Evolutionary conservation across 2,888 invertebrate species (phyloP), one percentile per base, ranked within the genome.

Genomic region (Drosophila multiciliata): DNA sequence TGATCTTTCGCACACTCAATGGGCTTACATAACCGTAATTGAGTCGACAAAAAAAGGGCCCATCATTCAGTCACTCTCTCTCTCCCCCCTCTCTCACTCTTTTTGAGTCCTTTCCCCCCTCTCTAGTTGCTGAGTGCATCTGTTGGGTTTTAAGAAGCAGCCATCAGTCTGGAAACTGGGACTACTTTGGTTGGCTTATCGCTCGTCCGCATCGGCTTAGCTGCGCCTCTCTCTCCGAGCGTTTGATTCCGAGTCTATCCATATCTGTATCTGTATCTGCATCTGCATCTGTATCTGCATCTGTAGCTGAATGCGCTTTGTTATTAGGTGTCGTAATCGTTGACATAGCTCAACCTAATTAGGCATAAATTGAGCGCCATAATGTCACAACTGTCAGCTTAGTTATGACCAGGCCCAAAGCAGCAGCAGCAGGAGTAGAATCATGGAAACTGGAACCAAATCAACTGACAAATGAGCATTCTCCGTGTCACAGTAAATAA

Each of bases 381-480:
- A 84, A 77, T 90, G 85, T 84, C 87, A 85, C 89, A 87, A 89
- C 73, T 89, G 90, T 90, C 90, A 75, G 85, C 75, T 87, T 90
- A 82, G 68, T 36, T 60, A 72, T 66, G 71, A 49, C 63, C 60
- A 40, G 60, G 53, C 23, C 29, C 40, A 36, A 38, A 50, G 59
- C 48, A 48, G 48, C 36, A 48, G 48, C 29, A 54, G 42, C 38
- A 63, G 29, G 20, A 42, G 32, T 8, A 23, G 32, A 17, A 20
- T 45, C 38, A 32, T 40, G 48, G 50, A 23, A 36, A 68, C 33
- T 55, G 42, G 26, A 35, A 48, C 15, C 35, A 50, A 68, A 29
- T 33, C 55, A 66, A 63, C 58, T 73, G 78, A 80, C 78, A 78
- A 78, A 80, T 80, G 78, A 72, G 65, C 78, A 57, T 62, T 11